A percentile compares a stretch with the other conserved stretches of the same genome.
phyloP scores from a whole-genome alignment of 1,140 invertebrate species.

The Zaprionus ghesquierei region DNA sequence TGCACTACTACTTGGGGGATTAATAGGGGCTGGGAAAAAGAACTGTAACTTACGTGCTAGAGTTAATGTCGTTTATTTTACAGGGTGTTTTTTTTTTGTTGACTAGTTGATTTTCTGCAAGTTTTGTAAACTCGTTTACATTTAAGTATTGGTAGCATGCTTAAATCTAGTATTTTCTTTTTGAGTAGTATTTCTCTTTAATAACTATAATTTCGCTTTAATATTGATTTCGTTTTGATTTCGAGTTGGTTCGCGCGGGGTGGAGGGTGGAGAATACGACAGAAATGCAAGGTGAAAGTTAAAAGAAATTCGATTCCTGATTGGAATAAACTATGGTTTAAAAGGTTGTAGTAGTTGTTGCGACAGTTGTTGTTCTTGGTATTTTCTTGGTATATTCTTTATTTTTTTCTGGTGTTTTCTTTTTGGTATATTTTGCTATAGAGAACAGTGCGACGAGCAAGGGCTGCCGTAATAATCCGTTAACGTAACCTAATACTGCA shows the following conservation, averaged over 20 bases:
- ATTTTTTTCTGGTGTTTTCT: background rate
- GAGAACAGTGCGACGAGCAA: conserved; percentile 16
- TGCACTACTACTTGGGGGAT: background rate
- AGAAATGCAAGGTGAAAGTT: background rate
- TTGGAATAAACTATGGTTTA: conserved; percentile 3
- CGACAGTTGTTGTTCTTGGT: background rate
- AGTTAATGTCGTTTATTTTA: conserved; percentile 61
- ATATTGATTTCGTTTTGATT: conserved; percentile 24
- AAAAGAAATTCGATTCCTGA: background rate
- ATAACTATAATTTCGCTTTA: conserved; percentile 8
- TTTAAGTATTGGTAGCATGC: conserved; percentile 33
- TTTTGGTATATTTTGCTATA: conserved; percentile 22
- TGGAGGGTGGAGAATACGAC: background rate
- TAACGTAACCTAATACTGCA: conserved; percentile 6
- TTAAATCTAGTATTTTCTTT: conserved; percentile 39
- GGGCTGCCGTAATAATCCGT: conserved; percentile 16
- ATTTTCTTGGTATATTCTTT: background rate
- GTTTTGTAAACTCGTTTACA: conserved; percentile 69
- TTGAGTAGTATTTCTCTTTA: conserved; percentile 4
- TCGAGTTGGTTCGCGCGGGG: background rate
- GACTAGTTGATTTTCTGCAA: conserved; percentile 37
- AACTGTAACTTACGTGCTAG: conserved; percentile 61
- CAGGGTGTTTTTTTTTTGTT: conserved; percentile 41
- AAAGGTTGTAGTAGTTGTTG: background rate
- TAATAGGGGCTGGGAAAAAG: background rate